phyloP scores from a whole-genome alignment of 2,113 vertebrate species.

The Entelurus aequoreus region DNA sequence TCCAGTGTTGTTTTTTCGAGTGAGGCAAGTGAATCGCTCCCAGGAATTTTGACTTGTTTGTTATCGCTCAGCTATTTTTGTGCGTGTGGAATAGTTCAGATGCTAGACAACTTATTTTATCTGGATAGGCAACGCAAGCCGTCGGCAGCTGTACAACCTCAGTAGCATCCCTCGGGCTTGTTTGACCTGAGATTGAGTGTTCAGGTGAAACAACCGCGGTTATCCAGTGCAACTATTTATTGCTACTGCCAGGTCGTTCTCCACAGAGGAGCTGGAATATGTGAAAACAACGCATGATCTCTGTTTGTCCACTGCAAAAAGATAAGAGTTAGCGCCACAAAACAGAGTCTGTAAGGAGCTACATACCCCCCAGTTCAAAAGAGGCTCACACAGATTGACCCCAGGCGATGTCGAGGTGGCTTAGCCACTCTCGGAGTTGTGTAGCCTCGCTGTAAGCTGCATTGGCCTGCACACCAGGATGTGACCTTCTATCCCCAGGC shows the following conservation, averaged over 20 bases:
- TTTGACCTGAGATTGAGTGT: constrained; percentile 35
- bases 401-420: constrained; percentile 16
- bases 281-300: constrained; percentile 28
- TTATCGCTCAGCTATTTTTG: constrained; percentile 2
- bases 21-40: constrained; percentile 13
- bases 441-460: constrained; percentile 5
- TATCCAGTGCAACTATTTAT: constrained; percentile 47
- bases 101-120: constrained; percentile 32
- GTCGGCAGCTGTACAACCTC: constrained; percentile 5
- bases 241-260: constrained; percentile 32
- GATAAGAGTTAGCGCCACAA: constrained; percentile 28
- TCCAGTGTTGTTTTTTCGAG: constrained; percentile 16
- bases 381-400: constrained; percentile 40
- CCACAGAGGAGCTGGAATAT: constrained; percentile 37
- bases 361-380: constrained; percentile 45
- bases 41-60: constrained; percentile 4
- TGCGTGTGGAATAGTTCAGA: constrained; percentile 18
- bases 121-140: constrained; percentile 28
- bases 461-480: constrained; percentile 3
- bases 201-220: constrained; percentile 50
- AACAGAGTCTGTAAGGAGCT: constrained; percentile 16
- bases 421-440: constrained; percentile 12
- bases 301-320: constrained; percentile 36
- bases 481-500: constrained; percentile 5
- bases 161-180: constrained; percentile 18